phyloP scores from a whole-genome alignment of 2,113 vertebrate species.

The Sula dactylatra region DNA sequence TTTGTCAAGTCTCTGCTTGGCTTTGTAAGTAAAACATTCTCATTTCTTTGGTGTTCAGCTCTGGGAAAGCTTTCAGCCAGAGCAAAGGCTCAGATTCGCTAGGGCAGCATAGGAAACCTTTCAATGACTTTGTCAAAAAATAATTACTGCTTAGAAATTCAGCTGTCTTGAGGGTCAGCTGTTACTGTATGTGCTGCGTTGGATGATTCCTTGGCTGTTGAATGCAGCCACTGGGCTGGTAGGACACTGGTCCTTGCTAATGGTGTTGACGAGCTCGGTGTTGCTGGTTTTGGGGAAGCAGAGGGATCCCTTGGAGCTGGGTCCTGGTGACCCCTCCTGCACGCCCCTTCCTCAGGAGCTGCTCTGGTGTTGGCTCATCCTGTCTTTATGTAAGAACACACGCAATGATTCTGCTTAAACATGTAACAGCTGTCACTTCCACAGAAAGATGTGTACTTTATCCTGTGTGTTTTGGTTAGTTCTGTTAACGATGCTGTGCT shows the following conservation, averaged over 20 bases:
- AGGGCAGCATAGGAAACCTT: neutral
- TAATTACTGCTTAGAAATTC: neutral
- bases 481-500: neutral
- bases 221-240: neutral
- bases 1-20: neutral
- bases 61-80: neutral
- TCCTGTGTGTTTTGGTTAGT: neutral
- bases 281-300: neutral
- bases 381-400: rapidly evolving
- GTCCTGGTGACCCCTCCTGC: neutral
- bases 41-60: neutral
- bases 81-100: neutral
- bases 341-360: neutral
- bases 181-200: rapidly evolving
- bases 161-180: neutral
- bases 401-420: rapidly evolving
- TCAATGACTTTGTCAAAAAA: neutral
- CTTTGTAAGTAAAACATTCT: neutral
- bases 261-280: rapidly evolving
- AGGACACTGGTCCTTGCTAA: neutral
- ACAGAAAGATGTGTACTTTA: neutral
- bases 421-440: rapidly evolving
- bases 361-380: rapidly evolving
- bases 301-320: neutral
- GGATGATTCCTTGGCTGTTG: neutral